Percentiles rank a stretch among this genome's conserved stretches.
Evolutionary conservation across 2,113 vertebrate genomes (phyloP).

Genomic region (Chinchilla lanigera): DNA sequence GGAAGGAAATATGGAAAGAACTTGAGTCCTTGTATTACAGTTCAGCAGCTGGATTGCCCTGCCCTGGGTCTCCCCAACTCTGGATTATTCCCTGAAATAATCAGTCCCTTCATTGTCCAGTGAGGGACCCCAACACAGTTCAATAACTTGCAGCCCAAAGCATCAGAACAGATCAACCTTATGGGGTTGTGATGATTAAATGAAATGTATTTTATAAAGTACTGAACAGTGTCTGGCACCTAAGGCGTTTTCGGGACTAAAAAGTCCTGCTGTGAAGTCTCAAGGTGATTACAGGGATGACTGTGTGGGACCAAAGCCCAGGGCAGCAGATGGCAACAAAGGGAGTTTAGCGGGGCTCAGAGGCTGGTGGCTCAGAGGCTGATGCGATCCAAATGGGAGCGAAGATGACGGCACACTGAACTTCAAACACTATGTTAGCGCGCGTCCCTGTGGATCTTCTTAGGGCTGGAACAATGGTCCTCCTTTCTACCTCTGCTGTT

Average conservation of each 20-base stretch:
- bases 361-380: neutral
- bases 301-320: neutral
- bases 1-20: neutral
- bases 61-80: neutral
- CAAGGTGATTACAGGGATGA: neutral
- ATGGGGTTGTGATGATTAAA: neutral
- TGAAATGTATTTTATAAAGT: neutral
- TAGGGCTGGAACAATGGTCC: neutral
- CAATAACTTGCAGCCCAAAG: neutral
- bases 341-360: neutral
- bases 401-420: neutral
- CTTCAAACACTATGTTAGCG: neutral
- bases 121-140: neutral
- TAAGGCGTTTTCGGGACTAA: neutral
- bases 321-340: neutral
- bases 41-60: neutral
- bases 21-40: neutral
- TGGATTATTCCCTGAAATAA: neutral
- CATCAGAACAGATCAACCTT: neutral
- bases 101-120: neutral
- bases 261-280: neutral
- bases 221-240: neutral
- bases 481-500: slow-evolving; percentile 2
- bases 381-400: neutral
- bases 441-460: neutral